These are phyloP conservation scores for Julus scandinavius DNA, from an alignment of 2,888 invertebrate species.

Conservation along the genomic window DNA sequence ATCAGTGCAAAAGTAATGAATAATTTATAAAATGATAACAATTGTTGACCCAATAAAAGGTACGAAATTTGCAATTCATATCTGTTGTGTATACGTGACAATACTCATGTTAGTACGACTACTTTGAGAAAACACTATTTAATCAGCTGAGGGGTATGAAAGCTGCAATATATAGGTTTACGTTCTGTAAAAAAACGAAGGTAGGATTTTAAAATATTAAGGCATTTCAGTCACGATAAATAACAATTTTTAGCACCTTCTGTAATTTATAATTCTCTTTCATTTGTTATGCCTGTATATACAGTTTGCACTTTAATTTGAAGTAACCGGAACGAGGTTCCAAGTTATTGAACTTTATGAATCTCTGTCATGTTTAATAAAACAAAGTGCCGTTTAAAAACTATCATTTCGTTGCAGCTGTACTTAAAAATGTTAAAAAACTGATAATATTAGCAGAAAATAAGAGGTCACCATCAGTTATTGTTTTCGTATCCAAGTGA, in stretches of 20 bases:
- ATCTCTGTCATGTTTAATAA: too few relatives aligned
- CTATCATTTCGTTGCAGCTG: too few relatives aligned
- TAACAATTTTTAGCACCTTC: not conserved
- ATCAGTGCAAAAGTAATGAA: not conserved
- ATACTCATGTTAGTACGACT: not conserved
- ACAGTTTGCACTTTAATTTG: not conserved
- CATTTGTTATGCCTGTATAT: not conserved
- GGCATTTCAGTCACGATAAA: not conserved
- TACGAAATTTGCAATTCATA: not conserved
- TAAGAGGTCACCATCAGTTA: too few relatives aligned
- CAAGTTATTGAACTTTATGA: slow-evolving; percentile 31
- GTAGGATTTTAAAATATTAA: not conserved
- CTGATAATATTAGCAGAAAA: too few relatives aligned
- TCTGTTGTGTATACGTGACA: not conserved
- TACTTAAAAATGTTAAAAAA: too few relatives aligned
- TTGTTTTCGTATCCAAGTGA: not conserved
- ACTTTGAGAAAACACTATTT: not conserved
- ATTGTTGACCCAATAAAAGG: not conserved
- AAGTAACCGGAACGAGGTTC: not conserved
- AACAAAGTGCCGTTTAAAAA: too few relatives aligned
- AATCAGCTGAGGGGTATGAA: not conserved
- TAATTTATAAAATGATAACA: not conserved
- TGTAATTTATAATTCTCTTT: not conserved
- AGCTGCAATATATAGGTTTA: not conserved
- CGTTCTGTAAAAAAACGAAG: not conserved